Conservation (phyloP, 1,140 invertebrate genomes). For the Galleria mellonella region DNA sequence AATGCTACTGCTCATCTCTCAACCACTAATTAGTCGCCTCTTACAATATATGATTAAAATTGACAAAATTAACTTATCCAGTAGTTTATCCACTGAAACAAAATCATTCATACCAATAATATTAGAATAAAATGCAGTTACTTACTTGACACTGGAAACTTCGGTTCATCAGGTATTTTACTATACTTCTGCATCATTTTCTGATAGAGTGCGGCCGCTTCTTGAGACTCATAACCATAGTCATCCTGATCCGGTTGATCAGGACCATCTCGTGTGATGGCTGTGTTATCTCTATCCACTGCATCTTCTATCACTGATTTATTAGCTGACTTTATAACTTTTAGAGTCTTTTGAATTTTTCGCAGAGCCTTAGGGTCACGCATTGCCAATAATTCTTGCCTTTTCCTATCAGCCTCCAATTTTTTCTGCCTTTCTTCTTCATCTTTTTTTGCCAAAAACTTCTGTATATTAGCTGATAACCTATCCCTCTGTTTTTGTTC, state of each 20-base stretch:
- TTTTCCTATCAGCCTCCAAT: slow-evolving; percentile 79
- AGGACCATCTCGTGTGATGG: slow-evolving; percentile 81
- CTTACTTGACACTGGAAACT: slow-evolving; percentile 66
- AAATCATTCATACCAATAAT: too few relatives aligned
- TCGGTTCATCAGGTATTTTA: slow-evolving; percentile 79
- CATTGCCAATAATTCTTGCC: slow-evolving; percentile 80
- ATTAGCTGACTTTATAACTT: slow-evolving; percentile 90
- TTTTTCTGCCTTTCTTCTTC: slow-evolving; percentile 83
- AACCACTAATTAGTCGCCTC: too few relatives aligned
- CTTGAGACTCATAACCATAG: slow-evolving; percentile 89
- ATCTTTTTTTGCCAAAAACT: slow-evolving; percentile 87
- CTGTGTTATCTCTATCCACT: slow-evolving; percentile 84
- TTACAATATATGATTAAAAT: too few relatives aligned
- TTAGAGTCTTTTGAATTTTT: slow-evolving; percentile 78
- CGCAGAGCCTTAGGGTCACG: slow-evolving; percentile 83
- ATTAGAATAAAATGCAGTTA: too few relatives aligned
- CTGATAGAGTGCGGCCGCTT: slow-evolving; percentile 85
- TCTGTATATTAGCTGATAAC: slow-evolving; percentile 85
- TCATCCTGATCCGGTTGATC: slow-evolving; percentile 92
- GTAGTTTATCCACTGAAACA: too few relatives aligned
- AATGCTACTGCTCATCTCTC: too few relatives aligned
- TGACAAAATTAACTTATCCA: too few relatives aligned
- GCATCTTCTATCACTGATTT: slow-evolving; percentile 90
- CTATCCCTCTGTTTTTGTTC: slow-evolving; percentile 79
- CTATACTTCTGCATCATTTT: slow-evolving; percentile 90